These are phyloP conservation scores for Cheilosia pagana DNA, from an alignment of 2,888 invertebrate species.

Conservation along the genomic window DNA sequence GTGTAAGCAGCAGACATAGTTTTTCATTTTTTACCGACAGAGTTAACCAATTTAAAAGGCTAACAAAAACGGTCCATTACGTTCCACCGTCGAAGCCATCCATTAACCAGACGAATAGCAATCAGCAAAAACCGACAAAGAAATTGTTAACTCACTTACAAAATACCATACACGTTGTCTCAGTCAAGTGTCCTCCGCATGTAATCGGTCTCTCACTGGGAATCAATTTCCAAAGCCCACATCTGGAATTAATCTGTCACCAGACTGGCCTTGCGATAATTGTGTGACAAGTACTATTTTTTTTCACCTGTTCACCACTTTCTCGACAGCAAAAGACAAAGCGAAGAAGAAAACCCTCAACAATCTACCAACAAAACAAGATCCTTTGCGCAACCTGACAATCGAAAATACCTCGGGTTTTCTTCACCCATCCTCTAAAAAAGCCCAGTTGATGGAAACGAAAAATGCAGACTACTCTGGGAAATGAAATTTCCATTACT, in stretches of 20 bases:
- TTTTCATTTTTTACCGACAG: too few relatives aligned
- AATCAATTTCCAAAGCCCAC: slow-evolving; percentile 38
- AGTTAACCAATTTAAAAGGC: too few relatives aligned
- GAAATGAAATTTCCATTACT: slow-evolving; percentile 72
- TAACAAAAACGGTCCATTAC: too few relatives aligned
- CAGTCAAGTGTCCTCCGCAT: slow-evolving; percentile 33
- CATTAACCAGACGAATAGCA: neutral
- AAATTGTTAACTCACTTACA: slow-evolving; percentile 49
- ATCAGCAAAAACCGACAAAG: slow-evolving; percentile 35
- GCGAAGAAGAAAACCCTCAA: slow-evolving; percentile 26
- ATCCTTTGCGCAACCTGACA: slow-evolving; percentile 59
- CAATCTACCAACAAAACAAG: slow-evolving; percentile 36
- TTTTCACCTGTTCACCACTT: neutral
- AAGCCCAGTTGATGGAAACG: slow-evolving; percentile 7
- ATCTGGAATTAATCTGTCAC: slow-evolving; percentile 61
- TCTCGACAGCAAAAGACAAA: slow-evolving; percentile 10
- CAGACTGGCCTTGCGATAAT: slow-evolving; percentile 54
- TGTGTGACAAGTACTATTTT: slow-evolving; percentile 45
- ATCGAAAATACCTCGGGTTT: slow-evolving; percentile 45
- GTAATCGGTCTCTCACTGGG: slow-evolving; percentile 50
- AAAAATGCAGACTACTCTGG: slow-evolving; percentile 53
- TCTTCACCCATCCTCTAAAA: slow-evolving; percentile 4
- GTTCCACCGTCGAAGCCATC: too few relatives aligned
- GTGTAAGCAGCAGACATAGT: too few relatives aligned
- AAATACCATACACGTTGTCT: slow-evolving; percentile 13